Evolutionary conservation across 2,113 vertebrate genomes (phyloP).

Genomic region (Scortum barcoo): DNA sequence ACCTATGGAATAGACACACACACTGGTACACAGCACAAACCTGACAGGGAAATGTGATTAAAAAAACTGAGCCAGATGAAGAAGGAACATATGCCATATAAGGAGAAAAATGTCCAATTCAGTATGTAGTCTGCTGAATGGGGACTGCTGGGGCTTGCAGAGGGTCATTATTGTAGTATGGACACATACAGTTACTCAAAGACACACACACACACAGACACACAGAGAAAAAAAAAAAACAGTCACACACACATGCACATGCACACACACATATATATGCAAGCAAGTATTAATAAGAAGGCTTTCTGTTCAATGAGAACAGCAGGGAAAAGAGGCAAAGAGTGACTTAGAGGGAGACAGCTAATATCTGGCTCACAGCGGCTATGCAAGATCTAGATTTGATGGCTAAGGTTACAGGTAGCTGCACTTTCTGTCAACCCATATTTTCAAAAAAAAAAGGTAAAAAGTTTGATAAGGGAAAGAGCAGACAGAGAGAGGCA

Average conservation of each 20-base stretch:
- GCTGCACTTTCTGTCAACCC: conserved; percentile 59
- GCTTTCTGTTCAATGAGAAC: conserved; percentile 39
- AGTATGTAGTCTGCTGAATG: conserved; percentile 27
- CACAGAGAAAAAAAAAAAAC: neutral
- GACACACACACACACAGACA: neutral
- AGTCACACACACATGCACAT: neutral
- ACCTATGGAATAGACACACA: neutral
- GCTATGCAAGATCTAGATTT: conserved; percentile 39
- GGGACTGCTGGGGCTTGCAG: conserved; percentile 5
- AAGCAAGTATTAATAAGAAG: conserved; percentile 1
- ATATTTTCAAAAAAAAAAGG: conserved; percentile 47
- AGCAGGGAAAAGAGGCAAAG: neutral
- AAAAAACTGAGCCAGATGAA: neutral
- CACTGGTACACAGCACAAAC: neutral
- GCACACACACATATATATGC: neutral
- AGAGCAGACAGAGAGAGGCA: conserved; percentile 56
- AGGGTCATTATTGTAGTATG: conserved; percentile 9
- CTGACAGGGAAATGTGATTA: conserved; percentile 1
- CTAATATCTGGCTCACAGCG: conserved; percentile 26
- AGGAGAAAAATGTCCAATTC: conserved; percentile 10
- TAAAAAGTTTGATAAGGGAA: conserved; percentile 65
- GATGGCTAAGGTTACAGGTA: conserved; percentile 62
- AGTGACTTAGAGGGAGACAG: neutral
- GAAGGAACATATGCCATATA: conserved; percentile 10
- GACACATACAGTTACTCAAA: conserved; percentile 20